phyloP scores from a whole-genome alignment of 2,888 invertebrate genomes.

The Dermolepida albohirtum region DNA sequence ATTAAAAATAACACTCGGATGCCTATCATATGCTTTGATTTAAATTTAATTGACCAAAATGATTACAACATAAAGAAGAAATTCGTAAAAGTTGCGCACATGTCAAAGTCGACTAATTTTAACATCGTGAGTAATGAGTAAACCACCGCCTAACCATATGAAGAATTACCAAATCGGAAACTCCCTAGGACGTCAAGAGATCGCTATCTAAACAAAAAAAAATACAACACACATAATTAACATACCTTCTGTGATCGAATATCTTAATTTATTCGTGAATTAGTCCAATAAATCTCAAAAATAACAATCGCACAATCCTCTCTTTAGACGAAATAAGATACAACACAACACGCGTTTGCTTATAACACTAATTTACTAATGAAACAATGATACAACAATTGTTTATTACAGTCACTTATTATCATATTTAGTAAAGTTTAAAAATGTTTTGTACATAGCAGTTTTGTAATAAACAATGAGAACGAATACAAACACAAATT shows the following conservation, averaged over 20 bases:
- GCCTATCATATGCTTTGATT: too few species aligned
- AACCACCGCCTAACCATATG: conserved; percentile 17
- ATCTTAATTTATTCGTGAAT: too few species aligned
- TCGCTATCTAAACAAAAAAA: conserved; percentile 1
- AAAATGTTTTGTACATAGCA: too few species aligned
- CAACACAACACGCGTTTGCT: neutral
- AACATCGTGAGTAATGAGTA: conserved; percentile 16
- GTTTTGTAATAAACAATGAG: too few species aligned
- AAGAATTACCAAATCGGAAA: neutral
- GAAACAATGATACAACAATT: conserved; percentile 6
- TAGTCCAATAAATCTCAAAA: too few species aligned
- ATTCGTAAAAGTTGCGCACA: neutral
- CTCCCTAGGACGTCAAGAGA: neutral
- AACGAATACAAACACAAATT: too few species aligned
- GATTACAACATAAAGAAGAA: neutral
- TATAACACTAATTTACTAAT: conserved; percentile 4
- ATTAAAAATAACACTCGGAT: too few species aligned
- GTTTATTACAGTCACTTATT: neutral
- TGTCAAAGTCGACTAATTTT: neutral
- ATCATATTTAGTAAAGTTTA: neutral
- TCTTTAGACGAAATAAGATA: neutral
- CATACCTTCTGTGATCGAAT: too few species aligned
- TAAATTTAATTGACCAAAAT: too few species aligned
- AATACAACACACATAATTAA: neutral
- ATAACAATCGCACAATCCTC: too few species aligned